phyloP scores from a whole-genome alignment of 1,140 invertebrate species.

The Diachasma alloeum region DNA sequence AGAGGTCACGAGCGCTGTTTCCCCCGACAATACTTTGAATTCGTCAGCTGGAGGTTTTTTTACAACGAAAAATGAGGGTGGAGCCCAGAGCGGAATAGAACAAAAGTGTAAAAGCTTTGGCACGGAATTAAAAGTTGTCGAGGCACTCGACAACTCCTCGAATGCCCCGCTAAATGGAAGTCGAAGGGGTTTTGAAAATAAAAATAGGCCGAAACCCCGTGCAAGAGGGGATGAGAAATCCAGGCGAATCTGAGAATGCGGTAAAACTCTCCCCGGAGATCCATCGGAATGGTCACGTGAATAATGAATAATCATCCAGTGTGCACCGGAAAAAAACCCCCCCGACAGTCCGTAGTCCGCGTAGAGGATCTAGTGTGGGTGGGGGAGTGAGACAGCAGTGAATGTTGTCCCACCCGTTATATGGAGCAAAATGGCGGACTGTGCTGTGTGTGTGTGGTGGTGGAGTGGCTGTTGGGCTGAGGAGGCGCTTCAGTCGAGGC shows the following conservation, averaged over 20 bases:
- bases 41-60: neutral
- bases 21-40: neutral
- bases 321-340: neutral
- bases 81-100: neutral
- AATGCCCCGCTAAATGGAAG: neutral
- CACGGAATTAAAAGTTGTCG: neutral
- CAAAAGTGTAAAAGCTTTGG: neutral
- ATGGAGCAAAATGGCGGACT: neutral
- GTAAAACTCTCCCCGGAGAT: neutral
- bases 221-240: neutral
- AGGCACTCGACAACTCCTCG: neutral
- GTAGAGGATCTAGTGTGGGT: neutral
- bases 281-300: conserved; percentile 20
- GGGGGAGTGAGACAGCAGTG: neutral
- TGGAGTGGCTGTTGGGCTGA: neutral
- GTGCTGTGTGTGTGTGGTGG: neutral
- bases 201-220: neutral
- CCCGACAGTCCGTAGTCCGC: neutral
- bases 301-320: conserved; percentile 16
- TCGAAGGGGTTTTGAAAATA: neutral
- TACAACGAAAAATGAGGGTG: neutral
- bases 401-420: neutral
- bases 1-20: neutral
- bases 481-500: conserved; percentile 31
- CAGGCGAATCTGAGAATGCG: neutral